Conservation (phyloP, 2,113 vertebrate species). For the Eublepharis macularius region DNA sequence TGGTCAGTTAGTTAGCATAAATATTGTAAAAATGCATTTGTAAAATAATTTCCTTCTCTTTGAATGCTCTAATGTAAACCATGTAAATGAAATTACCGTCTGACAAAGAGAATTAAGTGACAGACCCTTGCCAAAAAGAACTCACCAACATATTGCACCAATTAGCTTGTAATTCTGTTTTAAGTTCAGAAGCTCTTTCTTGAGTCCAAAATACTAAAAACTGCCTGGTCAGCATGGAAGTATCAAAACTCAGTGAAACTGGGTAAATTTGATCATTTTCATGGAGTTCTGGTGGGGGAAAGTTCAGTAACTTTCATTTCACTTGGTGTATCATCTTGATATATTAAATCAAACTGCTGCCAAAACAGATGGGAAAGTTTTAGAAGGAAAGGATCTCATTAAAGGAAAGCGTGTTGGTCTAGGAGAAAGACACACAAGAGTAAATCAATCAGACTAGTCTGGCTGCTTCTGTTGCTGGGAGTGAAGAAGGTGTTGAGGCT, state of each 20-base stretch:
- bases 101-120: not conserved
- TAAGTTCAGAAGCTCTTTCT: constrained; percentile 17
- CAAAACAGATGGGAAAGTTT: constrained; percentile 11
- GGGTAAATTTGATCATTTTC: not conserved
- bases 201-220: not conserved
- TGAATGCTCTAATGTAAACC: not conserved
- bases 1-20: not conserved
- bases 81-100: not conserved
- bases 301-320: not conserved
- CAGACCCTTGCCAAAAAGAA: not conserved
- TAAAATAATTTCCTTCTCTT: not conserved
- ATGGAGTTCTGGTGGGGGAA: not conserved
- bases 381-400: not conserved
- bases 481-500: not conserved
- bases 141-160: not conserved
- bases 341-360: not conserved
- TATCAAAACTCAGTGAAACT: not conserved
- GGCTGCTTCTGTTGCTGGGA: not conserved
- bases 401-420: not conserved
- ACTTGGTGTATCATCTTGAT: not conserved
- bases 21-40: constrained; percentile 6
- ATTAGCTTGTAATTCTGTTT: constrained; percentile 5
- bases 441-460: not conserved
- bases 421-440: not conserved
- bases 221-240: rapidly evolving